Evolutionary conservation across 2,113 vertebrate species (phyloP), one percentile per base, ranked within the genome.

Genomic region (Cynocephalus volans): DNA sequence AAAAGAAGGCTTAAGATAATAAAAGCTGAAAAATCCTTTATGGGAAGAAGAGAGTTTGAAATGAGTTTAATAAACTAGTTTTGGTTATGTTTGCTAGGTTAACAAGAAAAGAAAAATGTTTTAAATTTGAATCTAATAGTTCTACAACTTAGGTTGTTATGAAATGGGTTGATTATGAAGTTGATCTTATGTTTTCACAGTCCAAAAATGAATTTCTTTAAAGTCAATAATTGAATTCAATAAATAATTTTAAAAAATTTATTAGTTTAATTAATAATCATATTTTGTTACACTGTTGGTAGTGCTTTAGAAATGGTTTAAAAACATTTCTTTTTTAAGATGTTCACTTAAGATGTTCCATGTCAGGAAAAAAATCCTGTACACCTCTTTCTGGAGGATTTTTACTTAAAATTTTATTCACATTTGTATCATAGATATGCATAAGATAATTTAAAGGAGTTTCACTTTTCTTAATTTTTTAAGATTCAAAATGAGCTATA

Each of bases 1-100:
- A 75, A 93, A 96, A 96, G 26, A 76, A 92, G 73, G 70, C 82
- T 94, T 90, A 87, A 77, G 86, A 87, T 56, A 93, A 80, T 85
- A 45, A 88, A 79, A 80, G 31, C 56, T 56, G 67, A 92, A 80
- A 90, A 93, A 56, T 86, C 8, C 31, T 76, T 86, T 75, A 33
- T 83, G 75, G 65, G 14, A 77, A 54, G 80, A 92, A 52, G 36
- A 85, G 90, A 65, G 19, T 90, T 93, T 94, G 52, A 70, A 93
- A 95, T 67, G 17, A 88, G 65, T 69, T 95, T 92, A 92, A 70
- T 88, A 58, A 83, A 65, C 5, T 82, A 50, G 36, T 18, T 56
- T 83, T 12, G 21, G 28, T 76, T 73, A 23, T 84, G 18, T 95
- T 80, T 93, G 45, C 48, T 81, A 33, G 28, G 15, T 72, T 84